Evolutionary conservation across 2,113 vertebrate genomes (phyloP), one percentile per base, ranked within the genome.

Genomic region (Cryptomyrus ogoouensis): DNA sequence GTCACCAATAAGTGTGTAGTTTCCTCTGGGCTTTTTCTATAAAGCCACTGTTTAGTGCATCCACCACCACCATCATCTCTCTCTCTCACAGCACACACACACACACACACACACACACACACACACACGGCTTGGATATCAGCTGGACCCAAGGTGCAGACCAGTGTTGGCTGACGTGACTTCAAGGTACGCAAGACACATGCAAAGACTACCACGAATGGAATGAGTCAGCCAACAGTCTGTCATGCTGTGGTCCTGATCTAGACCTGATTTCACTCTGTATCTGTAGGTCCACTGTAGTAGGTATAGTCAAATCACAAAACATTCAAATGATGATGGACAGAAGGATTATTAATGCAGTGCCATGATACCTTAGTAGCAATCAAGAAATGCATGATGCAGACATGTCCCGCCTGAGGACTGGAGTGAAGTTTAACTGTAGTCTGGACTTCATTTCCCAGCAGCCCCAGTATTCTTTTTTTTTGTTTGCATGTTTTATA

Each of bases 1-100:
- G 93, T 90, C 70, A 94, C 91, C 93, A 93, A 92, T 93, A 93
- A 92, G 92, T 90, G 90, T 91, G 92, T 90, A 89, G 91, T 90
- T 93, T 87, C 91, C 93, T 94, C 92, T 91, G 92, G 94, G 92
- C 92, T 91, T 92, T 92, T 90, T 47, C 19, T 47, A 39, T 52
- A 84, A 84, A 84, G 83, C 44, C 83, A 46, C 42, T 12, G 35
- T 56, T 88, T 35, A 62, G 46, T 46, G 42, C 88, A 70, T 35
- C 24, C 56, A 89, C 49, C 27, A 80, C 27, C 62, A 31, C 35
- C 46, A 70, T 13, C 49, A 15, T 50, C 49, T 13, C 49, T 12
- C 47, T 49, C 47, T 49, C 47, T 47, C n/a, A n/a, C n/a, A n/a
- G n/a, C 56, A 70, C 88, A 88, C 39, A 88, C 39, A 66, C 87